Conservation (phyloP, 2,113 vertebrate genomes). For the Seriola rivoliana region DNA sequence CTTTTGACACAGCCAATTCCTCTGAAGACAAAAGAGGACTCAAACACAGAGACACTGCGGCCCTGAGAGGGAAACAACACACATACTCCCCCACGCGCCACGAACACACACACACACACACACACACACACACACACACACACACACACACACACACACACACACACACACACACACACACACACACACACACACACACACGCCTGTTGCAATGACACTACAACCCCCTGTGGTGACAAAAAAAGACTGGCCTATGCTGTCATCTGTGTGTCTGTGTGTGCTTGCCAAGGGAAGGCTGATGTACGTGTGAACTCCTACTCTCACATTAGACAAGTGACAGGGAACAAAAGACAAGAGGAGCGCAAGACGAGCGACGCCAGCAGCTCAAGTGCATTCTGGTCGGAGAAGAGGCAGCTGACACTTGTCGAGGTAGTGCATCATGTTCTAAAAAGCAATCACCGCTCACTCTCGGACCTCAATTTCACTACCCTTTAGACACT, state of each 20-base stretch:
- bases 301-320: slow-evolving; percentile 58
- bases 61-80: slow-evolving; percentile 30
- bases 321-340: slow-evolving; percentile 50
- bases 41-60: slow-evolving; percentile 47
- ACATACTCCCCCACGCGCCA: neutral
- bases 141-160: slow-evolving; percentile 23
- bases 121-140: neutral
- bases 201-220: slow-evolving; percentile 43
- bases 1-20: slow-evolving; percentile 58
- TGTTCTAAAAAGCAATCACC: slow-evolving; percentile 7
- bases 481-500: neutral
- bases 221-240: slow-evolving; percentile 55
- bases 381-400: slow-evolving; percentile 25
- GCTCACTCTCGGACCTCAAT: neutral
- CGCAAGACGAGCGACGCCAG: neutral
- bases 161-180: slow-evolving; percentile 12
- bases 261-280: slow-evolving; percentile 43
- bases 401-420: slow-evolving; percentile 9
- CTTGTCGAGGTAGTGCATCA: neutral
- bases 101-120: too few species aligned
- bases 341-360: slow-evolving; percentile 46
- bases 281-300: slow-evolving; percentile 24
- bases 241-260: slow-evolving; percentile 43
- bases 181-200: slow-evolving; percentile 25
- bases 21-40: slow-evolving; percentile 68